Conservation (phyloP, 1,140 invertebrate species). For the Zaprionus gabonicus region DNA sequence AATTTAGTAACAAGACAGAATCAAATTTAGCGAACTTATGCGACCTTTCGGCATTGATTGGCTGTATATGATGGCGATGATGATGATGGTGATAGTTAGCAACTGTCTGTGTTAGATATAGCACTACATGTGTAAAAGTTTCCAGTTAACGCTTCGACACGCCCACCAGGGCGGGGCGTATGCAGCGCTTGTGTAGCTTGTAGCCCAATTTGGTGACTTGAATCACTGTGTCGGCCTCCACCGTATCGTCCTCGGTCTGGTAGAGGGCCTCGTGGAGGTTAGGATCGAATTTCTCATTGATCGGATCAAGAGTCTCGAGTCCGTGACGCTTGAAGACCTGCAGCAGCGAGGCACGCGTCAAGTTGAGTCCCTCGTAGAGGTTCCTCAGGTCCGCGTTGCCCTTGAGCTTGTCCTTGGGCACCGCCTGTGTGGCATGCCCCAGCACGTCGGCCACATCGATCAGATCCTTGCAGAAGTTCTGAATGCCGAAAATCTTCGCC, state of each 20-base stretch:
- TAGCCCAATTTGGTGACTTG: constrained; percentile 98
- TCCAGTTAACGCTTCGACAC: constrained; percentile 89
- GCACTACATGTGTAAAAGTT: background rate
- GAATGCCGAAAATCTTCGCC: constrained; percentile 97
- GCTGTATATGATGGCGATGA: background rate
- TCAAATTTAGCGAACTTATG: constrained; percentile 16
- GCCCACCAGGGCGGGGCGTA: constrained; percentile 97
- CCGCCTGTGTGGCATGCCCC: constrained; percentile 93
- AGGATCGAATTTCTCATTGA: constrained; percentile 98
- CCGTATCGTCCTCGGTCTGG: constrained; percentile 93
- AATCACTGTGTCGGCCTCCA: constrained; percentile 93
- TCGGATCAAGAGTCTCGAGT: constrained; percentile 92
- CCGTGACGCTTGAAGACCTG: constrained; percentile 96
- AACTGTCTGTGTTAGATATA: background rate
- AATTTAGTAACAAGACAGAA: constrained; percentile 29
- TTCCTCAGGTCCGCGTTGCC: constrained; percentile 93
- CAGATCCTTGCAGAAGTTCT: constrained; percentile 98
- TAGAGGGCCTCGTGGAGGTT: constrained; percentile 98
- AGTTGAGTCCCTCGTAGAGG: constrained; percentile 94
- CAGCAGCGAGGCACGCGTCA: constrained; percentile 95
- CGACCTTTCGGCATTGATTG: background rate
- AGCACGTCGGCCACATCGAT: constrained; percentile 97
- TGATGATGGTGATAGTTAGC: background rate
- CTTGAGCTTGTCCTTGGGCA: constrained; percentile 91
- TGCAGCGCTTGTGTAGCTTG: constrained; percentile 95